Percentiles rank a stretch among this genome's conserved stretches.
Conservation (phyloP, 2,888 invertebrate species). For the Micoletzkya japonica region DNA sequence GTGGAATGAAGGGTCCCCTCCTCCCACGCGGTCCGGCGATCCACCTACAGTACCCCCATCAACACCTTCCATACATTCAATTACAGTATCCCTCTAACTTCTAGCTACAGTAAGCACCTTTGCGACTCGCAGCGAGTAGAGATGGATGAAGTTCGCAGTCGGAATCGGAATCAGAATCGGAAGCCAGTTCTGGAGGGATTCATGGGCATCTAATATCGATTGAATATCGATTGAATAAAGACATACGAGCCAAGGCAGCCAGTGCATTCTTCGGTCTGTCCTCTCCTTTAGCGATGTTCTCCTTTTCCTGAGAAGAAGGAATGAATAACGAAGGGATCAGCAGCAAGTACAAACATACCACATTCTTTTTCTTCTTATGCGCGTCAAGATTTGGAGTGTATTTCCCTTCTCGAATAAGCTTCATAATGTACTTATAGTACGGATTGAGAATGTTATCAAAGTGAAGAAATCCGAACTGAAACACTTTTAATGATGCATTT, state of each 20-base stretch:
- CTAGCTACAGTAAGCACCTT: conserved; percentile 28
- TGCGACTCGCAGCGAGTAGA: conserved; percentile 33
- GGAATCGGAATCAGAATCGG: conserved; percentile 40
- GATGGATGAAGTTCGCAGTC: conserved; percentile 51
- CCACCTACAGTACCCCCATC: not conserved
- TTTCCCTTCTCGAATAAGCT: conserved; percentile 65
- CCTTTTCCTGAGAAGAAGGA: not conserved
- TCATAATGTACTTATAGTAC: conserved; percentile 78
- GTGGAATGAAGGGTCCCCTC: not conserved
- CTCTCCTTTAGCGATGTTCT: not conserved
- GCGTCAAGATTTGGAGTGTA: conserved; percentile 56
- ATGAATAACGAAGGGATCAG: no score
- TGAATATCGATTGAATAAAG: not conserved
- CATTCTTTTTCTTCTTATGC: conserved; percentile 24
- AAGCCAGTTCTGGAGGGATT: conserved; percentile 19
- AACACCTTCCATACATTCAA: not conserved
- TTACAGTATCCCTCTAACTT: not conserved
- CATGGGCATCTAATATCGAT: not conserved
- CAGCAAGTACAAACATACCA: no score
- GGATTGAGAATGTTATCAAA: conserved; percentile 82
- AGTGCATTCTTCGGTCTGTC: conserved; percentile 15
- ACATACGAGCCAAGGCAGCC: conserved; percentile 19
- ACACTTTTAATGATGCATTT: conserved; percentile 63
- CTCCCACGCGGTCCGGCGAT: conserved; percentile 25
- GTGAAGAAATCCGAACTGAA: conserved; percentile 87